Evolutionary conservation across 1,140 invertebrate genomes (phyloP), one percentile per base, ranked within the genome.

Genomic region (Brachionus rotundiformis): DNA sequence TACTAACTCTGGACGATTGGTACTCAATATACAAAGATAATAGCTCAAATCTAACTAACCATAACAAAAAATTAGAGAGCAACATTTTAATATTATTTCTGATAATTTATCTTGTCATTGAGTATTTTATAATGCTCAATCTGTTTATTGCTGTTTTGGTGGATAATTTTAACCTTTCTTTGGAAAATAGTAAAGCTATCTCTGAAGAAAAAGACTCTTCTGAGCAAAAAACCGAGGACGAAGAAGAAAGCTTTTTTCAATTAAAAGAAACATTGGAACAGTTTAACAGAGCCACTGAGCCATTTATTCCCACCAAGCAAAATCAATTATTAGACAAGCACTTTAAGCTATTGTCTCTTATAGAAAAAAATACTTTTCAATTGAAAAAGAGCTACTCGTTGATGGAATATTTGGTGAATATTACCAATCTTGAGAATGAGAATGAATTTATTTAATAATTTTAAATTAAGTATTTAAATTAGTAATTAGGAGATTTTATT

Each of bases 51-150:
- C n/a, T 41, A 10, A 73, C 10, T 54, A 36, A 41, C 25, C 7
- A 19, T 29, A n/a, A n/a, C n/a, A 59, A 33, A 16, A 59, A 23
- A 41, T 8, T 31, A 2, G 2, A 77, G 33, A 25, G 31, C 10
- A 59, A 49, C 33, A 39, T 82, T 3, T 81, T 85, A 49, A 84
- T 86, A 76, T 8, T 85, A 23, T 86, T 83, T 77, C 68, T 85
- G 0, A 84, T 86, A 25, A 8, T 61, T 1, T 86, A 86, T 83
- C 83, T 85, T 44, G 77, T 86, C 5, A 82, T 85, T 29, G 85
- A 86, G 65, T 85, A 84, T 68, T 86, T 86, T 81, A 84, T 86
- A 13, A 86, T 86, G 82, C 81, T 86, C 11, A 86, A 86, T 79
- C 76, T 86, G 10, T 85, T 86, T 49, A 85, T 86, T 3, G 85